Evolutionary conservation across 2,113 vertebrate species (phyloP).

Genomic region (Lepidothrix coronata): DNA sequence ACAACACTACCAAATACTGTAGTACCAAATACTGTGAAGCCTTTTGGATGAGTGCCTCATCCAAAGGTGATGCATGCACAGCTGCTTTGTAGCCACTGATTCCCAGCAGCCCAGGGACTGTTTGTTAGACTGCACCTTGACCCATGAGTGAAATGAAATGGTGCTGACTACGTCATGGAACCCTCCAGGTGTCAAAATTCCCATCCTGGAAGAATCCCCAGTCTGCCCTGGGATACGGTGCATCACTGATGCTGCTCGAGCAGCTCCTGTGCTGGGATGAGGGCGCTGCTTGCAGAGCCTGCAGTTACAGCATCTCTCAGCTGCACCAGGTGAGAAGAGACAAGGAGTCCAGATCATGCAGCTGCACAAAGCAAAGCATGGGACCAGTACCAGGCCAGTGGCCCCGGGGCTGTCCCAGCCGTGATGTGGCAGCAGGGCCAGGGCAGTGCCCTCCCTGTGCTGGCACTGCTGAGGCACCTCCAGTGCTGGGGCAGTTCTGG

Average conservation of each 20-base stretch:
- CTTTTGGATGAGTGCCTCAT: background rate
- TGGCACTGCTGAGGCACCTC: background rate
- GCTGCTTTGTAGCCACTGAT: background rate
- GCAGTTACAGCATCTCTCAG: background rate
- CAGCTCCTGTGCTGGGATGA: background rate
- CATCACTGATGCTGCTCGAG: background rate
- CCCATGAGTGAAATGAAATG: background rate
- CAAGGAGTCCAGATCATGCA: background rate
- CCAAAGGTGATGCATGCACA: background rate
- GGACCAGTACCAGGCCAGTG: no score
- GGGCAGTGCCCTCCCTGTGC: background rate
- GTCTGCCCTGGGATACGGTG: background rate
- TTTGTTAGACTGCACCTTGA: background rate
- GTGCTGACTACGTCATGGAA: background rate
- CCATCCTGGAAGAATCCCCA: background rate
- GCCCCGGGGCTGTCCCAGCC: background rate
- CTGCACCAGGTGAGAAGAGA: rapidly evolving
- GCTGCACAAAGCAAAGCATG: background rate
- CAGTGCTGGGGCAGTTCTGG: background rate
- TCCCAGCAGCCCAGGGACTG: background rate
- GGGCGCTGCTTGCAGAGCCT: background rate
- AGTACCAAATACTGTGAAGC: background rate
- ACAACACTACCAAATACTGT: background rate
- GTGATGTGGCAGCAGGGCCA: background rate
- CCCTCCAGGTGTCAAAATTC: background rate